phyloP scores from a whole-genome alignment of 2,888 invertebrate species.

The Notocelia uddmanniana region DNA sequence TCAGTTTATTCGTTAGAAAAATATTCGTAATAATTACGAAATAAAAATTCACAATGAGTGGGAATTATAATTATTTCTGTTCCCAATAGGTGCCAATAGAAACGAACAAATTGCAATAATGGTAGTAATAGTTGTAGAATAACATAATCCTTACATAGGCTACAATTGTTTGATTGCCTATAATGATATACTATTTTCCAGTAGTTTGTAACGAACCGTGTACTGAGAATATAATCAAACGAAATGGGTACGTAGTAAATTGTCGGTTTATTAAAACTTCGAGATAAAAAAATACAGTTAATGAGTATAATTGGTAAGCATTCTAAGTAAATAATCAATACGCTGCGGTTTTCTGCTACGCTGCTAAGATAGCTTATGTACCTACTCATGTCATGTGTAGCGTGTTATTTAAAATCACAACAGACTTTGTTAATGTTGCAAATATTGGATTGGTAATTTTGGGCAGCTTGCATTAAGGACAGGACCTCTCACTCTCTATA shows the following conservation, averaged over 20 bases:
- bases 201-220: slow-evolving; percentile 27
- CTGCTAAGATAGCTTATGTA: no score
- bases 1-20: no score
- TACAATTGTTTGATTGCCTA: slow-evolving; percentile 38
- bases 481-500: no score
- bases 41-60: slow-evolving; percentile 9
- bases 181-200: slow-evolving; percentile 40
- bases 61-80: not conserved
- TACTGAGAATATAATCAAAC: slow-evolving; percentile 25
- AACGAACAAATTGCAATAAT: slow-evolving; percentile 38
- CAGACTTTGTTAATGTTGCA: no score
- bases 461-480: no score
- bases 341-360: no score
- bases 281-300: slow-evolving; percentile 24
- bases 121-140: slow-evolving; percentile 18
- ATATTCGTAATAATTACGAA: no score
- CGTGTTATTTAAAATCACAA: no score
- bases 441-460: no score
- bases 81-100: not conserved
- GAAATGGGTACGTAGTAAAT: slow-evolving; percentile 11
- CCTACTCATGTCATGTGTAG: no score
- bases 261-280: slow-evolving; percentile 12
- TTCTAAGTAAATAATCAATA: slow-evolving; percentile 17
- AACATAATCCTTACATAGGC: slow-evolving; percentile 19
- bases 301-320: slow-evolving; percentile 15